Evolutionary conservation across 2,888 invertebrate species (phyloP).

Genomic region (Margaritifera margaritifera): DNA sequence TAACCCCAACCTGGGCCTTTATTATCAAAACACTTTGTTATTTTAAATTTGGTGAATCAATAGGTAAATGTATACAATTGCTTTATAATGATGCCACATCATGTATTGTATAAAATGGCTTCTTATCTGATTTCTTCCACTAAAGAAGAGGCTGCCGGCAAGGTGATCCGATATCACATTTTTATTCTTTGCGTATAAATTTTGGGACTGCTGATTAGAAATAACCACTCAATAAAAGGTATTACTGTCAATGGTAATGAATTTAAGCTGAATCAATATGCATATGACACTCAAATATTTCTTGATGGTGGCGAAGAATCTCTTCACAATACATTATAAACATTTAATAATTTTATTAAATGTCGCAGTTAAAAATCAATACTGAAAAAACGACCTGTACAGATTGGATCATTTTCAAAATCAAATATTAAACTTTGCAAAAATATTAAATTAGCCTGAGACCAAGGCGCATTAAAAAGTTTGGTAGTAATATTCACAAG

Average conservation of each 20-base stretch:
- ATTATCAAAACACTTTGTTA: background rate
- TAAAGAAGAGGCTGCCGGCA: background rate
- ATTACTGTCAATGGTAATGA: background rate
- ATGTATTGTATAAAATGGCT: background rate
- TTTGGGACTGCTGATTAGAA: background rate
- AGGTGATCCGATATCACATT: background rate
- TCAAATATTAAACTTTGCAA: too few relatives aligned
- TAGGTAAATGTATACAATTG: background rate
- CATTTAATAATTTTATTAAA: background rate
- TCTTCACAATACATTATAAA: background rate
- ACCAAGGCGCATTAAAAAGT: too few relatives aligned
- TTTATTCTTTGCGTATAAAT: background rate
- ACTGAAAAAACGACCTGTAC: slow-evolving; percentile 1
- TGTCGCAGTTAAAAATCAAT: slow-evolving; percentile 1
- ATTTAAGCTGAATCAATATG: background rate
- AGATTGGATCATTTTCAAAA: background rate
- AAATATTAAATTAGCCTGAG: too few relatives aligned
- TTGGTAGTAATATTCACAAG: too few relatives aligned
- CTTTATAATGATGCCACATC: background rate
- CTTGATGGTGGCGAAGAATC: background rate
- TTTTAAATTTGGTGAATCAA: background rate
- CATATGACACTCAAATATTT: background rate
- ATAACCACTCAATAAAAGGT: background rate
- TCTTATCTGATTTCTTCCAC: background rate
- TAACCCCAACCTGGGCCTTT: background rate